Base-by-base conservation (phyloP, 2,888 invertebrate genomes). In the Pinctada fucata region DNA sequence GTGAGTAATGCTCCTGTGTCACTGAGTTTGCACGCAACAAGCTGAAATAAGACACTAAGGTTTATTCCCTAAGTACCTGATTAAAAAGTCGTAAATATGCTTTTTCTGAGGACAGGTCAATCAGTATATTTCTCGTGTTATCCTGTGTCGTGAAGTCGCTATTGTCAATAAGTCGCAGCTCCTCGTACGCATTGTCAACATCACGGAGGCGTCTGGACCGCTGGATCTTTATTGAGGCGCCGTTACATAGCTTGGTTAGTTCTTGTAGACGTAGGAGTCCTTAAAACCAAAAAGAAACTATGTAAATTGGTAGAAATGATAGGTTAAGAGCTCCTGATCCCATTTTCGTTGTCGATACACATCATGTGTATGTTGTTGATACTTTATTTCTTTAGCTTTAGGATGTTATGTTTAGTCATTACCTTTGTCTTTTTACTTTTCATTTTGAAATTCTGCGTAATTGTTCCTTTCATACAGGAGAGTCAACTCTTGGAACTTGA, bases 31-130 rank as follows among this genome's bases (percentile, higher is more conserved):
- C 31, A 31, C 31, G 31, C 31, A 31, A 31, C 31, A 31, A 31
- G 31, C 31, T 31, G 31, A 31, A 31, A 31, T 31, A 31, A 31
- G 31, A 31, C 31, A 31, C 31, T 31, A 31, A 31, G 31, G 31
- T 31, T 31, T 31, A 31, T 31, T 31, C 31, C 31, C 31, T 31
- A 31, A 31, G 31, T 58, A 89, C 90, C 88, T 90, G 89, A 72
- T 84, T 82, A 50, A 90, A 78, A 2, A 89, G 69, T 13, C 70
- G 79, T 45, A 83, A 79, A 70, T 88, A 88, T 16, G 84, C 84
- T 2, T 82, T 75, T 69, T 88, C 87, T 5, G 83, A 80, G 4
- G 88, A 87, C 63, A 90, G 83, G 76, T 90, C 90, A 10, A 90
- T 79, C 5, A 90, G 81, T 6, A 90, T 85, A 63, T 82, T 79